phyloP scores from a whole-genome alignment of 2,113 vertebrate genomes.

The Rallus limicola region DNA sequence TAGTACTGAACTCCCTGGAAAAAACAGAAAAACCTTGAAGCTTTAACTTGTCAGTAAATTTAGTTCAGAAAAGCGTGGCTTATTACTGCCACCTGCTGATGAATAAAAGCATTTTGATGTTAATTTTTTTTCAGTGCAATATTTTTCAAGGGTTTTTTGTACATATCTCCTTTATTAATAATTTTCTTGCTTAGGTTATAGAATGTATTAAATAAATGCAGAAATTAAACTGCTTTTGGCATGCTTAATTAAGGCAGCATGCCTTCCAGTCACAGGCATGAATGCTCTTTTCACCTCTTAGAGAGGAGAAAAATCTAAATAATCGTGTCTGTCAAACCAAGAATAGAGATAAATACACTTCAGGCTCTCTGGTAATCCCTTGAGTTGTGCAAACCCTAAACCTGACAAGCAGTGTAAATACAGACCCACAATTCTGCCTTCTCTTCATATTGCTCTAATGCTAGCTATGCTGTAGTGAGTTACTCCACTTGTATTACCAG shows the following conservation, averaged over 20 bases:
- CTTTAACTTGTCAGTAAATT: neutral
- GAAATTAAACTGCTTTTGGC: neutral
- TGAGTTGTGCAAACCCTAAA: neutral
- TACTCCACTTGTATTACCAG: neutral
- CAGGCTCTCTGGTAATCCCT: neutral
- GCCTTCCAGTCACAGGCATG: neutral
- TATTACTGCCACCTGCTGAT: conserved; percentile 78
- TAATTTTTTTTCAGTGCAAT: neutral
- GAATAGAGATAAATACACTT: neutral
- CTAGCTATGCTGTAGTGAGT: neutral
- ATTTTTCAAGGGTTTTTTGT: neutral
- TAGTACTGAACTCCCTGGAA: conserved; percentile 86
- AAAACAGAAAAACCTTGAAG: conserved; percentile 62
- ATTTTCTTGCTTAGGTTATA: neutral
- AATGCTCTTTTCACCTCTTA: neutral
- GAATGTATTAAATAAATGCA: neutral
- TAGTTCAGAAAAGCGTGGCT: neutral
- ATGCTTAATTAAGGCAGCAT: neutral
- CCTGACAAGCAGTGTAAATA: neutral
- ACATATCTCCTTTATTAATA: neutral
- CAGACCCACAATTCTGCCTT: neutral
- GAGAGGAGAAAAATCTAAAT: neutral
- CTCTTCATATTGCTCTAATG: neutral
- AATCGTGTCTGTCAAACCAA: neutral
- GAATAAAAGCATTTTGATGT: neutral